Evolutionary conservation across 2,113 vertebrate genomes (phyloP), one percentile per base, ranked within the genome.

Genomic region (Sylvicapra grimmia): DNA sequence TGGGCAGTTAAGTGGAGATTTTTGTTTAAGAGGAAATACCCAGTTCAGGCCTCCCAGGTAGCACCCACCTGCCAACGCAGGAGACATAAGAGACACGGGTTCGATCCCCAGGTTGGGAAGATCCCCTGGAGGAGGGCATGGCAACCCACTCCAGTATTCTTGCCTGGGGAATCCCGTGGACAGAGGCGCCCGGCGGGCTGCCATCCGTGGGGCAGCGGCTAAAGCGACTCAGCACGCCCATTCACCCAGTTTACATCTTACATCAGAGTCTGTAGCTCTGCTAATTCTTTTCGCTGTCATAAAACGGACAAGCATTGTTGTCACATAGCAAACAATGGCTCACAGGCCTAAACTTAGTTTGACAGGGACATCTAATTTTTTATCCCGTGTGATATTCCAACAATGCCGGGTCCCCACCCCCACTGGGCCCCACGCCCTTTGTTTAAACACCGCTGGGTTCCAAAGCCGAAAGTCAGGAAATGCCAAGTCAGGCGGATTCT

Each of bases 181-280:
- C 11, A 25, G 68, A 44, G 72, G 36, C 6, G 11, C 72, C 36
- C 7, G 6, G 72, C 3, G 3, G 72, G 23, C 72, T 44, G 4
- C 36, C 21, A 16, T 13, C 11, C 72, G 0, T 0, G 14, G 72
- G 36, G 72, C 3, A 3, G 11, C 21, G 0, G 8, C 36, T 8
- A 12, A 2, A 12, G 72, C 12, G 3, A 13, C 72, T 77, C 23
- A 27, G 21, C 72, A 44, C 5, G 0, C 23, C 9, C 68, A 23
- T 23, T 25, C 36, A 15, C 53, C 40, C 59, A 18, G 36, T 7
- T 77, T 5, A 0, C 1, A 16, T 68, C 86, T 82, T 29, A 29
- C 33, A 19, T 7, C 12, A 44, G 53, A 63, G 47, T 3, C 0
- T 1, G 33, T 0, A 3, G 15, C 58, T 0, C 1, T 0, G 33